Evolutionary conservation across 2,888 invertebrate species (phyloP), one percentile per base, ranked within the genome.

Genomic region (Andrena camellia): DNA sequence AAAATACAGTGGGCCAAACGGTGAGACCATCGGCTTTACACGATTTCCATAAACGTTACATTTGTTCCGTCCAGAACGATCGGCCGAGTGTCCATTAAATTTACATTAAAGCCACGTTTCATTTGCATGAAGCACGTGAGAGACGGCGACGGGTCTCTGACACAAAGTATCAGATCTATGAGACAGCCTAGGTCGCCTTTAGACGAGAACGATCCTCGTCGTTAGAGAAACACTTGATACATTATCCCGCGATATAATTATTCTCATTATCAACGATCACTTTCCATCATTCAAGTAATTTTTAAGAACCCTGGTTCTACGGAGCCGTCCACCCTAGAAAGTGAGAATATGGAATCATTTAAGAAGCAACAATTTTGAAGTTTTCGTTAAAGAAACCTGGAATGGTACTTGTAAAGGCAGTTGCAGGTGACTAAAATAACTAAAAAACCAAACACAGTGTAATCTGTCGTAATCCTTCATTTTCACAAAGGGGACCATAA

Each of bases 51-150:
- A 42, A 35, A 70, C 26, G 42, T 60, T 59, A 64, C 48, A 64
- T 64, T 64, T 64, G 48, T 48, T 29, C 26, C 59, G 59, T 13
- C 5, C 20, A 54, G 64, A 48, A 68, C 33, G 54, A 31, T 54
- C 8, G n/a, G 42, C 23, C 57, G 35, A 10, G 42, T 59, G 48
- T 29, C 59, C 59, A 52, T 70, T 70, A 70, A 70, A 70, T 70
- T 70, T 59, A 35, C 48, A 70, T 59, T n/a, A 42, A 59, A 60
- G 13, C 48, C 70, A 10, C 64, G 64, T 64, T 64, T 48, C 64
- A 64, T 64, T 64, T 64, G 48, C 64, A 64, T 64, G 17, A 6
- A n/a, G 23, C 35, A 64, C 26, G 42, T 17, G 48, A 26, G 64
- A 17, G 26, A 35, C 48, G 23, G 6, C 42, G 35, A 29, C 35